Evolutionary conservation across 1,140 invertebrate species (phyloP).

Genomic region (Brachionus koreanus): DNA sequence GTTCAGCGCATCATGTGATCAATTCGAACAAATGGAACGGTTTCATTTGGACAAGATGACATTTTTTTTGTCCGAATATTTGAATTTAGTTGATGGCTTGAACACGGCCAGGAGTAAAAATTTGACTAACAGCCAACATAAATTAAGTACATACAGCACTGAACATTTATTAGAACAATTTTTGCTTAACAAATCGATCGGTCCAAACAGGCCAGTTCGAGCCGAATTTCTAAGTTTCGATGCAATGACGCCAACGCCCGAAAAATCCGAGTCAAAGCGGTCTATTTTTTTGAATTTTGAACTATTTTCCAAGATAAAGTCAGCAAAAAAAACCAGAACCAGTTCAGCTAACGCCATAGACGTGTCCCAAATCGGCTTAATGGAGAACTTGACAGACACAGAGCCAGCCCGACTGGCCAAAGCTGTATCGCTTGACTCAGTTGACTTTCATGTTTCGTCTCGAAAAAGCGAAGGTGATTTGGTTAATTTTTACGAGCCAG

Average conservation of each 20-base stretch:
- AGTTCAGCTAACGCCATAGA: not conserved
- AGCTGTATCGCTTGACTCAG: not conserved
- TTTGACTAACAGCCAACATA: not conserved
- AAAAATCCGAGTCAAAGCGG: not conserved
- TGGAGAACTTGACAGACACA: not conserved
- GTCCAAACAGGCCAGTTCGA: not conserved
- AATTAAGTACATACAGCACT: not conserved
- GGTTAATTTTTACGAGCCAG: not conserved
- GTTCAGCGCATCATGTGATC: slow-evolving; percentile 7
- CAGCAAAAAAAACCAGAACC: not conserved
- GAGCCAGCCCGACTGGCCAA: not conserved
- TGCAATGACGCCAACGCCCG: not conserved
- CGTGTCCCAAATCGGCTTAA: not conserved
- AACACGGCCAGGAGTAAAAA: not conserved
- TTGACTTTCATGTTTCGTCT: not conserved
- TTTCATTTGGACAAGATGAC: slow-evolving; percentile 7
- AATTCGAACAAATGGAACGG: not conserved
- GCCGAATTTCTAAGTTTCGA: not conserved
- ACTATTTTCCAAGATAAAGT: not conserved
- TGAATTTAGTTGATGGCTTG: not conserved
- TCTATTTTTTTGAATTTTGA: not conserved
- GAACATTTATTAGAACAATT: slow-evolving; percentile 10
- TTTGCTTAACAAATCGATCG: slow-evolving; percentile 5
- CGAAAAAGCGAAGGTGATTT: not conserved
- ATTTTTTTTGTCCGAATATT: not conserved